These are phyloP conservation scores for Cephalopachus bancanus DNA, from an alignment of 2,797 vertebrate species.

Conservation along the genomic window DNA sequence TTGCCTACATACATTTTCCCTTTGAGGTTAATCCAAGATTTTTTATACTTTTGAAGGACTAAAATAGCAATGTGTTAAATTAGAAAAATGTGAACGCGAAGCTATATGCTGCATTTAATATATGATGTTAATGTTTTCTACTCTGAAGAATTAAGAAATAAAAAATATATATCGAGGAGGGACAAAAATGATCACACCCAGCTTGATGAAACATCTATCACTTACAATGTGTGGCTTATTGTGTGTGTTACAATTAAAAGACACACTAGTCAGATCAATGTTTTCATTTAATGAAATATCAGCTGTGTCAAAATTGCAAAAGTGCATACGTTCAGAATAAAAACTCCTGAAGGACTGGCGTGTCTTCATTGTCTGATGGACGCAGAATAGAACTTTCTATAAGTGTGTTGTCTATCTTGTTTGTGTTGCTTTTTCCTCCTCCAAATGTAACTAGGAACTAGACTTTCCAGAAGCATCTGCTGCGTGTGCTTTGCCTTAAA, in stretches of 20 bases:
- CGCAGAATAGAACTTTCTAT: too few species aligned
- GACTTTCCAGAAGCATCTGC: slow-evolving; percentile 11
- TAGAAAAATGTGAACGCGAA: slow-evolving; percentile 74
- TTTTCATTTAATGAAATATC: rapidly evolving
- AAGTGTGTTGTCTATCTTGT: not conserved
- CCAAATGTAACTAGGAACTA: not conserved
- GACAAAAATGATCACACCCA: not conserved
- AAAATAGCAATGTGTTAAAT: slow-evolving; percentile 82
- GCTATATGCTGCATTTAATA: slow-evolving; percentile 37
- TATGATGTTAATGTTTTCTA: not conserved
- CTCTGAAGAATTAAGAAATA: not conserved
- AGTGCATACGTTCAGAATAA: rapidly evolving
- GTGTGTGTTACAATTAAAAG: too few species aligned
- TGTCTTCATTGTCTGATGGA: not conserved
- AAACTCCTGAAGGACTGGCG: rapidly evolving
- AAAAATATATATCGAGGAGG: not conserved
- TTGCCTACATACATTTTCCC: slow-evolving; percentile 68
- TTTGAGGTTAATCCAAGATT: slow-evolving; percentile 81
- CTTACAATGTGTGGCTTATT: rapidly evolving
- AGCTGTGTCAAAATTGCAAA: not conserved
- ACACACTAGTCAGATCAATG: not conserved
- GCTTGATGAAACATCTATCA: rapidly evolving
- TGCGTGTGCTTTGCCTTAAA: not conserved
- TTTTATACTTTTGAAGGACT: slow-evolving; percentile 61
- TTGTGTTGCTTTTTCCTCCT: not conserved